These are phyloP conservation scores for Tympanoctomys barrerae DNA, from an alignment of 2,797 vertebrate species.

Conservation along the genomic window DNA sequence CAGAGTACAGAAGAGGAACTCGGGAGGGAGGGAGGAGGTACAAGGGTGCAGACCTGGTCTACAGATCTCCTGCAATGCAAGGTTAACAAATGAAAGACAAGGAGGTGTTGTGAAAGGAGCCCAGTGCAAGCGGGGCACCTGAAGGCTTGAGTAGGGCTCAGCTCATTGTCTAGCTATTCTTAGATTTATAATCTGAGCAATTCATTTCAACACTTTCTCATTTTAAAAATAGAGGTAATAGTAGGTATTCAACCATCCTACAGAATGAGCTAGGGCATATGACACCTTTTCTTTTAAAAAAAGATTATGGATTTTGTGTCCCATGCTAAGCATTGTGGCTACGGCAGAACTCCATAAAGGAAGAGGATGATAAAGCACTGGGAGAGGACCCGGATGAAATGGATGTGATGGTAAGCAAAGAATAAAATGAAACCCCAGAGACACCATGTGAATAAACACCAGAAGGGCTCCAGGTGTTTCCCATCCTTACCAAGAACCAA, in stretches of 20 bases:
- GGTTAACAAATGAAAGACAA: background rate
- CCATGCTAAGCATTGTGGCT: background rate
- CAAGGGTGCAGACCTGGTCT: background rate
- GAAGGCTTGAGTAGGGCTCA: background rate
- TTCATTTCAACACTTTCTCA: conserved; percentile 28
- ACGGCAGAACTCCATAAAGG: background rate
- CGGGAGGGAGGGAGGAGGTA: background rate
- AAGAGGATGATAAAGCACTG: conserved; percentile 10
- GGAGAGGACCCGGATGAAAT: background rate
- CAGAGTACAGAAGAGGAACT: background rate
- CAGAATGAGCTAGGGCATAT: conserved; percentile 7
- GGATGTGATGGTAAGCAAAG: conserved; percentile 33
- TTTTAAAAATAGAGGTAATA: conserved; percentile 34
- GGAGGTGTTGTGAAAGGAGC: background rate
- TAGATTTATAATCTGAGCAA: conserved; percentile 29
- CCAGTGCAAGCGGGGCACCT: background rate
- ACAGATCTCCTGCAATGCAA: background rate
- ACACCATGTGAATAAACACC: background rate
- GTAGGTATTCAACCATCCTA: conserved; percentile 3
- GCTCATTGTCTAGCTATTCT: background rate
- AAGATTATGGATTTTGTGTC: background rate
- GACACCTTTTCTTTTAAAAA: background rate
- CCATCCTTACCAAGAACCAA: conserved; percentile 27
- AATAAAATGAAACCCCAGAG: conserved; percentile 23
- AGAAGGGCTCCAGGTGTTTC: conserved; percentile 50